These are phyloP conservation scores for Sinocyclocheilus rhinocerous DNA, from an alignment of 2,113 vertebrate species.

Conservation along the genomic window DNA sequence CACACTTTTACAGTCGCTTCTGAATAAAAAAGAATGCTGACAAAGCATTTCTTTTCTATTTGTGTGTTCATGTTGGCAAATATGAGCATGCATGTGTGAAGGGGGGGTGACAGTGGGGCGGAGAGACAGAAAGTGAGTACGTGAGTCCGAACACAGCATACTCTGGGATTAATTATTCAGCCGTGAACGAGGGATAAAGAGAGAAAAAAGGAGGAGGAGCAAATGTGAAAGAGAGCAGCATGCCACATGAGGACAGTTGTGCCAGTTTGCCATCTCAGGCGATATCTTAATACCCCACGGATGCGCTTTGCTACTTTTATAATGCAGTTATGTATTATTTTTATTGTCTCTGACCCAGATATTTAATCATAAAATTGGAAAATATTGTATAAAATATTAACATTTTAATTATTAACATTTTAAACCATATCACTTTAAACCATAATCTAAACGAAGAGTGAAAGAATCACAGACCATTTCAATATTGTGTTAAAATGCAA, in stretches of 20 bases:
- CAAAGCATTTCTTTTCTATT: background rate
- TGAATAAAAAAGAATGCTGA: background rate
- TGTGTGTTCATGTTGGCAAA: constrained; percentile 21
- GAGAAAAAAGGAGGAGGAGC: constrained; percentile 35
- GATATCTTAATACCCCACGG: background rate
- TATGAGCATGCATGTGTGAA: constrained; percentile 12
- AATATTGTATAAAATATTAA: no score
- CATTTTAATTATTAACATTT: no score
- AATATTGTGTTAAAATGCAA: no score
- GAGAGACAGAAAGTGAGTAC: constrained; percentile 40
- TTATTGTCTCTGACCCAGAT: no score
- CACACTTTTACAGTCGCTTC: background rate
- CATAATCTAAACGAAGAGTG: no score
- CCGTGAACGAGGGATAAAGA: constrained; percentile 47
- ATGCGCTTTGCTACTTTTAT: background rate
- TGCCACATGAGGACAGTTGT: background rate
- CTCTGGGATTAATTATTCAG: constrained; percentile 47
- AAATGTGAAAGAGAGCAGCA: background rate
- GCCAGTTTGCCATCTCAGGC: constrained; percentile 22
- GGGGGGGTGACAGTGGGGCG: background rate
- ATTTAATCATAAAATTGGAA: no score
- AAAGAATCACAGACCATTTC: no score
- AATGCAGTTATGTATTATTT: background rate
- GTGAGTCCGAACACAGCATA: constrained; percentile 48
- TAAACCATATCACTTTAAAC: no score